Percentiles rank a stretch among this genome's conserved stretches.
phyloP scores from a whole-genome alignment of 2,113 vertebrate genomes.

The Vireo altiloquus region DNA sequence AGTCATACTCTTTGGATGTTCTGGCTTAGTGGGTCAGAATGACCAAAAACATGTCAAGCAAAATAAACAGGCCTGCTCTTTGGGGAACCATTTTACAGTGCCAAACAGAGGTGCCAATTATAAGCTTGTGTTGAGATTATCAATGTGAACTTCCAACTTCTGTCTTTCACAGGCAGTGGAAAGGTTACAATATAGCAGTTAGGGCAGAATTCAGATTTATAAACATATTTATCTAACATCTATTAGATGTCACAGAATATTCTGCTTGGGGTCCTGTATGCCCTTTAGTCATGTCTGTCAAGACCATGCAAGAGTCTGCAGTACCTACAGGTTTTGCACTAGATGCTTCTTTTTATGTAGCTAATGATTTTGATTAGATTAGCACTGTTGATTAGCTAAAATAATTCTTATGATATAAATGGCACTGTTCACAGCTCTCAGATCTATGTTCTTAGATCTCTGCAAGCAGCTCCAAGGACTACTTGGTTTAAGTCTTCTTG shows the following conservation, averaged over 20 bases:
- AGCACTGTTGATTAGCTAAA: neutral
- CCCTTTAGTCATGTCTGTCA: neutral
- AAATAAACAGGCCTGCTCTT: neutral
- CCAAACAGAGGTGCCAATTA: neutral
- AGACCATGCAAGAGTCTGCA: neutral
- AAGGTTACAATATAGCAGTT: neutral
- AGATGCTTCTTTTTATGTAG: neutral
- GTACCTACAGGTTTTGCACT: neutral
- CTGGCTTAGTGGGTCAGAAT: neutral
- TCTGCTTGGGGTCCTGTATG: neutral
- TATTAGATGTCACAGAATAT: neutral
- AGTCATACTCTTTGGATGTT: neutral
- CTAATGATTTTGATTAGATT: neutral
- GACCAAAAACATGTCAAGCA: neutral
- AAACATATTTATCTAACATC: neutral
- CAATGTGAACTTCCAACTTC: neutral
- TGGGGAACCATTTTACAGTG: neutral
- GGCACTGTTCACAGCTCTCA: neutral
- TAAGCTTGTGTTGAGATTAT: neutral
- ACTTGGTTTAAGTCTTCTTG: neutral
- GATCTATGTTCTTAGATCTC: neutral
- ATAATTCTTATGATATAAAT: neutral
- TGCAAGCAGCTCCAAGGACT: neutral
- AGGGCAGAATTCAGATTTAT: neutral
- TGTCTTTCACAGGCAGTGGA: neutral